Evolutionary conservation across 1,140 invertebrate species (phyloP).

Genomic region (Lanistes nyassanus): DNA sequence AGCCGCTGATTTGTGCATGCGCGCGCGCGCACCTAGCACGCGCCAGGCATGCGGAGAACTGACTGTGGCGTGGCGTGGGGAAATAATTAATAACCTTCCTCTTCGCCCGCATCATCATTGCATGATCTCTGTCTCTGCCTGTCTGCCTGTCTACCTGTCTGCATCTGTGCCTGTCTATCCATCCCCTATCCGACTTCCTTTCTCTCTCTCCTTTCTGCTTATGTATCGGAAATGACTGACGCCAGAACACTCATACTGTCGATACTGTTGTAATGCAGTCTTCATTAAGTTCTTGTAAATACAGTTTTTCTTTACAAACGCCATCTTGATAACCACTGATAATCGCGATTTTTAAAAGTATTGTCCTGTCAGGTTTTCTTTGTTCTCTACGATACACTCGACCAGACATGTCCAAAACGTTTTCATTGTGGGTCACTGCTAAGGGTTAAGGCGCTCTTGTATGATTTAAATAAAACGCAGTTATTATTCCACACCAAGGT

Average conservation of each 20-base stretch:
- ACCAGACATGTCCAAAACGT: too few relatives aligned
- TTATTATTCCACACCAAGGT: too few relatives aligned
- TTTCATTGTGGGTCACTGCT: too few relatives aligned
- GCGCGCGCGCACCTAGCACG: neutral
- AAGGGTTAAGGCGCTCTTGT: too few relatives aligned
- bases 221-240: neutral
- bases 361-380: too few relatives aligned
- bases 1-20: conserved; percentile 21
- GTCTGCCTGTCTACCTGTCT: neutral
- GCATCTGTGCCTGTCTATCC: neutral
- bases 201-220: neutral
- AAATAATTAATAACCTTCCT: neutral
- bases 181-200: neutral
- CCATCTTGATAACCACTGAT: too few relatives aligned
- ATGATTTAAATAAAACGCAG: too few relatives aligned
- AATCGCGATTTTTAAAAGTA: too few relatives aligned
- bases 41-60: neutral
- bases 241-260: too few relatives aligned
- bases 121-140: neutral
- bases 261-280: neutral
- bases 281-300: neutral
- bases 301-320: neutral
- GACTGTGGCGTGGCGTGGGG: neutral
- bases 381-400: too few relatives aligned
- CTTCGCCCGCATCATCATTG: neutral